Base-by-base conservation (phyloP, 64 coral and sea anemone species). In the Cladopsammia gracilis region DNA sequence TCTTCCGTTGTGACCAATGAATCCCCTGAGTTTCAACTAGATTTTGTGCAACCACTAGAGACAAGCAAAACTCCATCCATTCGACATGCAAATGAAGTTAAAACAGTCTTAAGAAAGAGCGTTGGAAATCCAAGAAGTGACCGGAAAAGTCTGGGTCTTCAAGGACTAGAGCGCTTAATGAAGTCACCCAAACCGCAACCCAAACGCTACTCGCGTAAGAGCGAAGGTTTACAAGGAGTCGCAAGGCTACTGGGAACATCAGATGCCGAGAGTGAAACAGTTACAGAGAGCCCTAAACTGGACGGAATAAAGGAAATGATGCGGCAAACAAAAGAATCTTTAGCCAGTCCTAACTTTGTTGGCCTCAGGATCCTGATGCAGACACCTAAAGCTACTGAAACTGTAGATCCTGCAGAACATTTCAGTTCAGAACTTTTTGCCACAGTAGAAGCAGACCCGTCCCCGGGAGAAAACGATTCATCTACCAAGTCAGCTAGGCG, bases 1-100 rank as follows among this genome's bases (percentile, higher is more conserved):
- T n/a, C 64, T 10, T 77, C 19, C 56, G 47, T 73, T 24, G 9
- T 43, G 24, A n/a, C 68, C 47, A 74, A 26, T 51, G 49, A 71
- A 45, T 47, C 14, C 46, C 11, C 61, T 11, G 80, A 65, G 23
- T 14, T 23, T 20, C 19, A 83, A 49, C 42, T 66, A 26, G 43
- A 74, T 4, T 53, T 88, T 59, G 44, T 81, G 18, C 8, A 74
- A 48, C 69, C 90, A 23, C 54, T 76, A 62, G 81, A 65, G 64
- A 42, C 81, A 52, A 54, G 3, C 11, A 85, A 86, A 50, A 92
- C 90, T 44, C 90, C 90, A 77, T 92, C 90, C 44, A 50, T 92
- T 54, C 76, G 80, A 20, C 75, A 70, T 7, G 12, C 79, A 8
- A 48, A 9, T 48, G 16, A 58, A 56, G 57, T 57, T 12, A 25